Evolutionary conservation across 2,797 vertebrate species (phyloP).

Genomic region (Hoplostethus atlanticus): DNA sequence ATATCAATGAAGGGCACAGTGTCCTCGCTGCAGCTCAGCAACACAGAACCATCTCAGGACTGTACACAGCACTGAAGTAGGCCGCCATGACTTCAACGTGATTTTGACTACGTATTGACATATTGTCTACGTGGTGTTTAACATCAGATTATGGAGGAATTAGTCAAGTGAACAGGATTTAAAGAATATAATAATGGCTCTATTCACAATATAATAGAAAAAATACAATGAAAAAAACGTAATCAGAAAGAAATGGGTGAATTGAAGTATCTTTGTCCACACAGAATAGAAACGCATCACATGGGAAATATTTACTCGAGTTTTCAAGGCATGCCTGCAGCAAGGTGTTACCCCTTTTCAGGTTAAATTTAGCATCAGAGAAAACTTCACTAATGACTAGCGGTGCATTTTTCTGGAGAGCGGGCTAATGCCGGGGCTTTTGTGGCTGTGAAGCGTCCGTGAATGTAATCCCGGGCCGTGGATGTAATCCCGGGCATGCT

Average conservation of each 20-base stretch:
- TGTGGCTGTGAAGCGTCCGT: slow-evolving; percentile 40
- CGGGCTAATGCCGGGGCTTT: slow-evolving; percentile 39
- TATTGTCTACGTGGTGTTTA: background rate
- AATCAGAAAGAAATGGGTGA: background rate
- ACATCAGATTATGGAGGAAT: background rate
- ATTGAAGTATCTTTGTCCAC: background rate
- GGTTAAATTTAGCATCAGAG: slow-evolving; percentile 44
- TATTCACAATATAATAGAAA: background rate
- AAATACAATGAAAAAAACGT: background rate
- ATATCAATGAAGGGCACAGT: slow-evolving; percentile 18
- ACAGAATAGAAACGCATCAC: slow-evolving; percentile 12
- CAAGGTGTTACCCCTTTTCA: slow-evolving; percentile 25
- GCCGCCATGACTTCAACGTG: background rate
- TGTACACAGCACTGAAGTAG: slow-evolving; percentile 12
- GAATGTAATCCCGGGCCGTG: slow-evolving; percentile 50
- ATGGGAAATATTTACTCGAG: slow-evolving; percentile 40
- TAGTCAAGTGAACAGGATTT: background rate
- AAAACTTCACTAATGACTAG: slow-evolving; percentile 56
- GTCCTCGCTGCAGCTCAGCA: slow-evolving; percentile 19
- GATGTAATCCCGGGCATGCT: slow-evolving; percentile 49
- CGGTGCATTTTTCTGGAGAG: slow-evolving; percentile 23
- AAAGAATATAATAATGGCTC: background rate
- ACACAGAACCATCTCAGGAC: slow-evolving; percentile 6
- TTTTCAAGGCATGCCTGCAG: slow-evolving; percentile 33
- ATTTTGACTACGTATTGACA: slow-evolving; percentile 9